These are phyloP conservation scores for Lota lota DNA, from an alignment of 2,113 vertebrate species.

Conservation along the genomic window DNA sequence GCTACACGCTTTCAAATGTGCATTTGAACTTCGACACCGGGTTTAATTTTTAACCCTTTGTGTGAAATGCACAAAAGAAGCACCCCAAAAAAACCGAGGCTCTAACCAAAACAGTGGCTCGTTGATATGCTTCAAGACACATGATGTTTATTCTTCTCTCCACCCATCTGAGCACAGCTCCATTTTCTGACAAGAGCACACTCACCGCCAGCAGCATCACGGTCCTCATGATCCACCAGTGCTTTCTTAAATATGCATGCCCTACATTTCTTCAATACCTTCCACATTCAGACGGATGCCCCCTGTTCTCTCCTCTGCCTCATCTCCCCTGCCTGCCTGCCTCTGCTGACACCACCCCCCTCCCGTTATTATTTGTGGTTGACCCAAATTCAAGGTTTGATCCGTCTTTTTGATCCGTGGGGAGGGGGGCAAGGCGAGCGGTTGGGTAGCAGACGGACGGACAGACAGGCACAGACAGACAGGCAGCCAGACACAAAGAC, in stretches of 20 bases:
- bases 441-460: conserved; percentile 36
- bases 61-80: too few relatives aligned
- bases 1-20: too few relatives aligned
- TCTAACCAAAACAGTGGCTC: not conserved
- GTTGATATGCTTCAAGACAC: not conserved
- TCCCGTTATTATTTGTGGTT: conserved; percentile 69
- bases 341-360: conserved; percentile 15
- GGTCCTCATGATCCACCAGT: conserved; percentile 48
- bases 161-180: conserved; percentile 41
- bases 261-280: conserved; percentile 67
- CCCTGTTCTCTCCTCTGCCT: conserved; percentile 43
- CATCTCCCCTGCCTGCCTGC: conserved; percentile 27
- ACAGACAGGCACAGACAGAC: conserved; percentile 9
- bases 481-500: conserved; percentile 52
- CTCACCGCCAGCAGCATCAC: conserved; percentile 44
- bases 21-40: too few relatives aligned
- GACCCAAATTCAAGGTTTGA: conserved; percentile 76
- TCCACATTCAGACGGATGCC: conserved; percentile 64
- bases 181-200: conserved; percentile 39
- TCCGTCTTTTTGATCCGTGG: conserved; percentile 45
- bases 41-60: too few relatives aligned
- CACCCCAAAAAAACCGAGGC: too few relatives aligned
- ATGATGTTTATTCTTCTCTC: not conserved
- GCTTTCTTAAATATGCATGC: conserved; percentile 71
- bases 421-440: conserved; percentile 42